These are phyloP conservation scores for Pardalotus punctatus DNA, from an alignment of 2,113 vertebrate genomes.

Conservation along the genomic window DNA sequence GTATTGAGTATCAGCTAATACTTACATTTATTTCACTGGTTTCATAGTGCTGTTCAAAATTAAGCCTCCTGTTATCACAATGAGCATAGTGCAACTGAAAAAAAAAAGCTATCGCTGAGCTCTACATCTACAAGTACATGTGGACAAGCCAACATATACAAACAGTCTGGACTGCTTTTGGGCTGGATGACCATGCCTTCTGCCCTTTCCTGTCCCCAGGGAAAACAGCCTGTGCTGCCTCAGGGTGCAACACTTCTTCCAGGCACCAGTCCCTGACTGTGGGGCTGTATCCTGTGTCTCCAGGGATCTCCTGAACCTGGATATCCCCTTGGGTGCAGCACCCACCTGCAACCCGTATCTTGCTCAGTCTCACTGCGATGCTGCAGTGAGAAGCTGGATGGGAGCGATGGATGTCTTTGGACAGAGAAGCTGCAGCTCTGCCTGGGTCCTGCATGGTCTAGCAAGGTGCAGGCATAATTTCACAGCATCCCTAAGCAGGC, in stretches of 20 bases:
- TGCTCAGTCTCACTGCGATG: rapidly evolving
- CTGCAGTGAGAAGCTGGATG: neutral
- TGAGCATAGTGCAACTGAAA: neutral
- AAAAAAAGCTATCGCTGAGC: neutral
- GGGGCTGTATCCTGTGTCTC: neutral
- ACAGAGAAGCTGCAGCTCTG: neutral
- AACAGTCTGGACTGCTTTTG: neutral
- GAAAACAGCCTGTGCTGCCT: neutral
- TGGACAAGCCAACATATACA: neutral
- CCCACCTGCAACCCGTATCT: neutral
- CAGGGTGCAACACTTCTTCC: neutral
- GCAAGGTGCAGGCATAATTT: neutral
- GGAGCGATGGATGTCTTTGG: rapidly evolving
- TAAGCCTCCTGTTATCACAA: neutral
- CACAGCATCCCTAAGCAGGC: neutral
- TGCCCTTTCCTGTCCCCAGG: neutral
- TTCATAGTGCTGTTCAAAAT: slow-evolving; percentile 6
- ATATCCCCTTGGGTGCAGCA: neutral
- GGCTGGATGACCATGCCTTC: neutral
- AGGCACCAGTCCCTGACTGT: neutral
- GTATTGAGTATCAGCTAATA: slow-evolving; percentile 10
- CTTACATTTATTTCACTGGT: neutral
- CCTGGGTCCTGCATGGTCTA: neutral
- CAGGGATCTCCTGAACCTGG: neutral
- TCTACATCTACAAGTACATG: neutral